Conservation (phyloP, 1,140 invertebrate genomes). For the Venturia canescens region DNA sequence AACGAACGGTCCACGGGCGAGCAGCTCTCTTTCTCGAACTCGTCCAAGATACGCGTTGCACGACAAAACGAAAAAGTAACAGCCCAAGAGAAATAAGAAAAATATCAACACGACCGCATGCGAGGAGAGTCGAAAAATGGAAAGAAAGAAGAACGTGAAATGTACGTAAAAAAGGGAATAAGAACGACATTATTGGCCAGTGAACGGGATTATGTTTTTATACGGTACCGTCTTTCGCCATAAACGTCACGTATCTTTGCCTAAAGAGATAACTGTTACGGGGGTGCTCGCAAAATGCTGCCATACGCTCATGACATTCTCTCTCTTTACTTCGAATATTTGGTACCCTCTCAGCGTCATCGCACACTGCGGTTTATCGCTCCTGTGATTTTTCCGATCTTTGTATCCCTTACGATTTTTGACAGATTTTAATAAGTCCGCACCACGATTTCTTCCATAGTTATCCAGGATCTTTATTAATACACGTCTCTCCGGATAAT, state of each 20-base stretch:
- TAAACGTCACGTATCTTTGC: conserved; percentile 71
- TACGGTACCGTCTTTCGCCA: conserved; percentile 66
- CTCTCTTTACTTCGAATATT: background rate
- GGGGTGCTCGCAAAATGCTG: conserved; percentile 37
- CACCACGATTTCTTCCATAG: no score
- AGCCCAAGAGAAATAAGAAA: conserved; percentile 13
- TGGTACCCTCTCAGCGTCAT: conserved; percentile 32
- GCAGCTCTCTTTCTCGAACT: background rate
- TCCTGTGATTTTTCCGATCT: conserved; percentile 55
- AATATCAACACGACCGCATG: conserved; percentile 18
- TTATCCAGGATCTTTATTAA: no score
- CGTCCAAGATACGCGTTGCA: background rate
- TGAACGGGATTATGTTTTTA: conserved; percentile 54
- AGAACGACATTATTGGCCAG: conserved; percentile 56
- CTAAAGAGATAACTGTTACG: conserved; percentile 61
- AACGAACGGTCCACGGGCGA: background rate
- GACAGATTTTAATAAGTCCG: no score
- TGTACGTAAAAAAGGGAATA: conserved; percentile 52
- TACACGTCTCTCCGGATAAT: no score
- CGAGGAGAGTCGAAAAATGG: conserved; percentile 36
- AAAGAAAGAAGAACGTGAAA: conserved; percentile 44
- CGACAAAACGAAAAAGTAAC: conserved; percentile 20
- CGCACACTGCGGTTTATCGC: conserved; percentile 61
- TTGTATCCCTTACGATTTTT: no score
- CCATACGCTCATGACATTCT: background rate